phyloP scores from a whole-genome alignment of 2,888 invertebrate species.

The Tethea ocularis region DNA sequence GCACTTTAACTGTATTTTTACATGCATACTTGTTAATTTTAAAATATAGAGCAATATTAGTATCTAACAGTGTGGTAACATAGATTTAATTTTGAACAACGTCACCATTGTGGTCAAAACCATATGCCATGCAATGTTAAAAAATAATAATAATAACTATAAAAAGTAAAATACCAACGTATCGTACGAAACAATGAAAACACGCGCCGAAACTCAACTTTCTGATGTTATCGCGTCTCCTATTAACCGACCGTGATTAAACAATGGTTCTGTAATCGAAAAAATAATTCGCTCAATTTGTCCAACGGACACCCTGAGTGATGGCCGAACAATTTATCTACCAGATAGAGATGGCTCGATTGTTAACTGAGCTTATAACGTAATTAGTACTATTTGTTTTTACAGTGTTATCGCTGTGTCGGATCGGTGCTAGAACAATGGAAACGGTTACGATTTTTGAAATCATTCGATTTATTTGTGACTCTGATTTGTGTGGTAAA shows the following conservation, averaged over 20 bases:
- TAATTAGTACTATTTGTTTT: constrained; percentile 82
- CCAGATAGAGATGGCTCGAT: constrained; percentile 69
- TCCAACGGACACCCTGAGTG: constrained; percentile 55
- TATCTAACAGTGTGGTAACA: too few species aligned
- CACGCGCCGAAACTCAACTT: constrained; percentile 33
- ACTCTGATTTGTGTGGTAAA: constrained; percentile 48
- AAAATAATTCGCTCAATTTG: constrained; percentile 80
- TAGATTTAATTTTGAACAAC: too few species aligned
- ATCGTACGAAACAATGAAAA: constrained; percentile 29
- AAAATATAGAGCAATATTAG: too few species aligned
- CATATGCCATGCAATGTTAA: too few species aligned
- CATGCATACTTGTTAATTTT: too few species aligned
- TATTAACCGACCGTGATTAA: constrained; percentile 75
- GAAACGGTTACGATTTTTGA: constrained; percentile 63
- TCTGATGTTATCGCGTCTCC: constrained; percentile 62
- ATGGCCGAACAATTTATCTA: constrained; percentile 71
- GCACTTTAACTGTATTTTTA: too few species aligned
- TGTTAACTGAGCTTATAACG: constrained; percentile 70
- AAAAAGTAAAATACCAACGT: neutral
- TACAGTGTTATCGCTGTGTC: constrained; percentile 57
- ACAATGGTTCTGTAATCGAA: constrained; percentile 78
- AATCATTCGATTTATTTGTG: constrained; percentile 60
- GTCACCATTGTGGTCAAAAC: too few species aligned
- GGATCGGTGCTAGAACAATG: constrained; percentile 69
- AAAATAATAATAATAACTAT: neutral